Evolutionary conservation across 2,797 vertebrate species (phyloP).

Genomic region (Sitta carolinensis): DNA sequence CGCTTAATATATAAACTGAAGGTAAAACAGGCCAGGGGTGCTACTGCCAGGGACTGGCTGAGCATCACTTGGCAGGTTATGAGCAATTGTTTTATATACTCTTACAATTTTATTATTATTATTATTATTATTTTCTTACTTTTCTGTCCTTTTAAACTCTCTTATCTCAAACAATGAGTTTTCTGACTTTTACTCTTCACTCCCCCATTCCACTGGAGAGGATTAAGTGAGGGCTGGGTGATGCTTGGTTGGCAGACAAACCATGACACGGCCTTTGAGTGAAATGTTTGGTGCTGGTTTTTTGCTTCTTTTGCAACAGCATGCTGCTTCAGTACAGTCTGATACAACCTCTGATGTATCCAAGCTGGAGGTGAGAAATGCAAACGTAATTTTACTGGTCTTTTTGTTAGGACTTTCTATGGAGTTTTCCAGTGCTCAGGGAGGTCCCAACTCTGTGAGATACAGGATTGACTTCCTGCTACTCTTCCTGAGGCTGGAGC

Average conservation of each 20-base stretch:
- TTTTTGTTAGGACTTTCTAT: background rate
- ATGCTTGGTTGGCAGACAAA: background rate
- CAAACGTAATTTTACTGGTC: background rate
- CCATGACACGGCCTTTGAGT: background rate
- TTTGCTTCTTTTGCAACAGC: background rate
- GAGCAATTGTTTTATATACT: background rate
- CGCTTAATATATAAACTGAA: background rate
- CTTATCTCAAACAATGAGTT: background rate
- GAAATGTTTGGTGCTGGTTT: slow-evolving; percentile 40
- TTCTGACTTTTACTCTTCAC: background rate
- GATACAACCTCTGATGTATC: background rate
- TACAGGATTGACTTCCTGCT: accelerated
- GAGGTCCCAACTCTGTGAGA: background rate
- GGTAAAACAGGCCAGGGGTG: background rate
- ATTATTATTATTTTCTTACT: background rate
- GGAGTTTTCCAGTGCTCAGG: background rate
- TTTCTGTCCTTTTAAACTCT: background rate
- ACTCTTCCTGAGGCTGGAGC: background rate
- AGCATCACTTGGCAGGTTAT: background rate
- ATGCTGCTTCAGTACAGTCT: background rate
- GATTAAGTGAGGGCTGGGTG: background rate
- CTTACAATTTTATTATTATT: background rate
- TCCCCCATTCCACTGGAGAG: background rate
- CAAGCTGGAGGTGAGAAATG: background rate
- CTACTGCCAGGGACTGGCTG: background rate